Percentiles rank a stretch among this genome's conserved stretches.
phyloP scores from a whole-genome alignment of 1,140 invertebrate species.

The Lepidurus arcticus region DNA sequence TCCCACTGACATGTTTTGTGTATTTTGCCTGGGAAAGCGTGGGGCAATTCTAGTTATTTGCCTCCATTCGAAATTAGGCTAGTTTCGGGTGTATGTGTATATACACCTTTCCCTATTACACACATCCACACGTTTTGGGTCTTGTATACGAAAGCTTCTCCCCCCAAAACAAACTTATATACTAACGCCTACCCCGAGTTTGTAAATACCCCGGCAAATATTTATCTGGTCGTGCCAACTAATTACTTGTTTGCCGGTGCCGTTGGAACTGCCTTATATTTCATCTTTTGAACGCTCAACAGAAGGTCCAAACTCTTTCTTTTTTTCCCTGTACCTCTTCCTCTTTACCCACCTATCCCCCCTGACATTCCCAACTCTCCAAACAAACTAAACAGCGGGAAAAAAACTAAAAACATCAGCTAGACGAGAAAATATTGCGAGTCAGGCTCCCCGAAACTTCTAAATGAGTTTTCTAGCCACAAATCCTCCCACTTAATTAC shows the following conservation, averaged over 20 bases:
- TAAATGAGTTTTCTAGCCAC: constrained; percentile 17
- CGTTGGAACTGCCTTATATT: background rate
- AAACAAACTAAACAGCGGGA: background rate
- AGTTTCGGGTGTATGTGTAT: too few species aligned
- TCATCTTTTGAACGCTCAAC: background rate
- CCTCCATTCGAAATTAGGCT: too few species aligned
- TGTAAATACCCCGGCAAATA: background rate
- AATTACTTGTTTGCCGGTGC: background rate
- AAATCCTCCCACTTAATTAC: constrained; percentile 19
- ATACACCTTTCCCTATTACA: too few species aligned
- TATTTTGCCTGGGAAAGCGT: too few species aligned
- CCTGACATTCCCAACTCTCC: background rate
- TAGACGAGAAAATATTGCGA: background rate
- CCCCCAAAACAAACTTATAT: background rate
- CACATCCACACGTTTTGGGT: too few species aligned
- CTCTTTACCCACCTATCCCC: background rate
- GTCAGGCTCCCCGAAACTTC: constrained; percentile 12
- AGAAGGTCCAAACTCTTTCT: background rate
- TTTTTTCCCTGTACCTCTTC: background rate
- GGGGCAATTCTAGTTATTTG: too few species aligned
- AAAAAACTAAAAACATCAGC: background rate
- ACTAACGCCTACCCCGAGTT: background rate
- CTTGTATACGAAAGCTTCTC: too few species aligned
- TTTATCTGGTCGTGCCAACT: constrained; percentile 7
- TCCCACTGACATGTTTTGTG: too few species aligned